Conservation (phyloP, 2,797 vertebrate species). For the Erithacus rubecula region DNA sequence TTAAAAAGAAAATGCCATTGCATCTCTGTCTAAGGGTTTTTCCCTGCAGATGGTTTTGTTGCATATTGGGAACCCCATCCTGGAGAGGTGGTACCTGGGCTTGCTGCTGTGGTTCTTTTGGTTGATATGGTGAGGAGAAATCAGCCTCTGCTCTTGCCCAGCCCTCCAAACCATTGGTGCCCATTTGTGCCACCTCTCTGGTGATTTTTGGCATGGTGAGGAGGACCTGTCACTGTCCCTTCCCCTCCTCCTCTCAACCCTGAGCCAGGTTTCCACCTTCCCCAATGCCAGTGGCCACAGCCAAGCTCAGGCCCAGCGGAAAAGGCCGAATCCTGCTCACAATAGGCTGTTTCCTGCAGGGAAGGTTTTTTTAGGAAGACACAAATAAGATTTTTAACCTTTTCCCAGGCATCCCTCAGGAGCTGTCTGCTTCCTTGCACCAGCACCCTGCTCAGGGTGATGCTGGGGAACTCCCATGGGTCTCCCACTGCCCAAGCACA, state of each 20-base stretch:
- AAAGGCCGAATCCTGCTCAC: constrained; percentile 43
- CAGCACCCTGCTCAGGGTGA: rapidly evolving
- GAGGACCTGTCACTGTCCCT: not conserved
- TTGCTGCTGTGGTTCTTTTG: not conserved
- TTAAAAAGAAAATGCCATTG: not conserved
- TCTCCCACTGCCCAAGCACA: not conserved
- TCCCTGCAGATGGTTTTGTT: not conserved
- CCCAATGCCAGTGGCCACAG: not conserved
- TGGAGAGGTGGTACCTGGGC: not conserved
- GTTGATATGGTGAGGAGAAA: not conserved
- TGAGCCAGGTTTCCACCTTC: not conserved
- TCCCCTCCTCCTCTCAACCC: not conserved
- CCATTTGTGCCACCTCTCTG: rapidly evolving
- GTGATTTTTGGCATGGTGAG: rapidly evolving
- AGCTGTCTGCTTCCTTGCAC: not conserved
- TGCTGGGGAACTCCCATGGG: not conserved
- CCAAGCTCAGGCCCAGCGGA: constrained; percentile 29
- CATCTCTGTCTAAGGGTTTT: not conserved
- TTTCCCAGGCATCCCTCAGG: not conserved
- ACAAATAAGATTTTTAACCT: constrained; percentile 21
- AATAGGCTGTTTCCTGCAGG: constrained; percentile 65
- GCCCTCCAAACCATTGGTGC: not conserved
- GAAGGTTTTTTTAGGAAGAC: constrained; percentile 12
- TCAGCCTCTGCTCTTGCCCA: not conserved
- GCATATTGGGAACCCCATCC: rapidly evolving